Evolutionary conservation across 1,140 invertebrate species (phyloP), one percentile per base, ranked within the genome.

Genomic region (Cylas formicarius): DNA sequence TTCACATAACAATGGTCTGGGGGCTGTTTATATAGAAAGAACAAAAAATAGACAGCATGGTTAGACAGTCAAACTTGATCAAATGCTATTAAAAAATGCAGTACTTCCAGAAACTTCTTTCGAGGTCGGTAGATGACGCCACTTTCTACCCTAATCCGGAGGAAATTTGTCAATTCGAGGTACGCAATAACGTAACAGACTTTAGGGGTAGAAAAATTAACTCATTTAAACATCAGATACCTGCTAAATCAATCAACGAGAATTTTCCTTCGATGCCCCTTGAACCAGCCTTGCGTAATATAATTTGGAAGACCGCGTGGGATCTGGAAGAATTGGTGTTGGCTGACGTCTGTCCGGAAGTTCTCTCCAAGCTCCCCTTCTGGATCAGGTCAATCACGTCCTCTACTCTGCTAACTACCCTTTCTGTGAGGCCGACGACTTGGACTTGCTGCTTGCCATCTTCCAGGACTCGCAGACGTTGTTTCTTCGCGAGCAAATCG

Each of bases 201-300:
- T n/a, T n/a, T n/a, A n/a, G n/a, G n/a, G n/a, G n/a, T n/a, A n/a
- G n/a, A n/a, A n/a, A n/a, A n/a, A n/a, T n/a, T n/a, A n/a, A n/a
- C n/a, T n/a, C n/a, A n/a, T n/a, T n/a, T n/a, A n/a, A n/a, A n/a
- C n/a, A n/a, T n/a, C n/a, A n/a, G n/a, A n/a, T n/a, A n/a, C n/a
- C 95, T 52, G 95, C 95, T 60, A 98, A 77, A 83, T 98, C 96
- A 65, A 99, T 98, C 22, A 99, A 77, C 9, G 94, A 98, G 68
- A 99, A 98, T 71, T 98, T 99, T 24, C 96, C 96, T 67, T 79
- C 72, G 5, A 84, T 48, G 32, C 96, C 72, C 64, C 78, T 80
- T 43, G 75, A 78, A 55, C 75, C 80, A 27, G 76, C 73, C 40
- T 75, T 76, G 41, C 82, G 74, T 31, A 85, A 69, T 47, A 82